These are phyloP conservation scores for Camponotus floridanus DNA, from an alignment of 1,140 invertebrate genomes.

Conservation along the genomic window DNA sequence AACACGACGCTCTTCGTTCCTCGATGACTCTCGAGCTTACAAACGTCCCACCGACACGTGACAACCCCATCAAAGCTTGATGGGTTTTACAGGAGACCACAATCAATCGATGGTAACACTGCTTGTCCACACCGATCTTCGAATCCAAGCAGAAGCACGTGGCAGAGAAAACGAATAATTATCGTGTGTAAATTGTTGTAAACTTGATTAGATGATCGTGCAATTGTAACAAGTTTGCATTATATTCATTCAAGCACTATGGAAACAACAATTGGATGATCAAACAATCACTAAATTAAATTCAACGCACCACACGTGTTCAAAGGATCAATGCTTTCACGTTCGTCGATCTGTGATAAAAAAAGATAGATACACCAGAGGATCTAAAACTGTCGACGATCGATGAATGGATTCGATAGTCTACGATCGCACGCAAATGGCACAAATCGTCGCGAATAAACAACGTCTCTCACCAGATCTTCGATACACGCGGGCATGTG, in stretches of 20 bases:
- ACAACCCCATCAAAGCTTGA: constrained; percentile 59
- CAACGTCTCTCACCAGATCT: constrained; percentile 35
- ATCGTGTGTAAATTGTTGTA: constrained; percentile 20
- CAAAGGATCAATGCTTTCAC: not conserved
- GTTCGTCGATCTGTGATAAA: not conserved
- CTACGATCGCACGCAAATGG: constrained; percentile 12
- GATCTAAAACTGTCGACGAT: constrained; percentile 18
- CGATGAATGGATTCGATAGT: constrained; percentile 19
- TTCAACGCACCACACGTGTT: constrained; percentile 37
- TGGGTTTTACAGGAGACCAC: constrained; percentile 62
- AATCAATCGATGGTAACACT: constrained; percentile 60
- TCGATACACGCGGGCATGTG: constrained; percentile 61
- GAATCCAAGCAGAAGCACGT: constrained; percentile 42
- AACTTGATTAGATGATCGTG: constrained; percentile 7
- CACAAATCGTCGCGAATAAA: constrained; percentile 50
- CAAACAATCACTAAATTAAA: constrained; percentile 19
- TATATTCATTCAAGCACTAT: constrained; percentile 26
- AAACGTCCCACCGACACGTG: constrained; percentile 58
- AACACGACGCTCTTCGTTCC: constrained; percentile 47
- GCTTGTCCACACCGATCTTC: constrained; percentile 47
- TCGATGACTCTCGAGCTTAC: constrained; percentile 54
- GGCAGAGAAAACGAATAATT: constrained; percentile 38
- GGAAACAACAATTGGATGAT: not conserved
- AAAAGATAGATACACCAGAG: not conserved
- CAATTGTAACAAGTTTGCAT: not conserved